Percentiles rank a stretch among this genome's conserved stretches.
phyloP scores from a whole-genome alignment of 2,113 vertebrate species.

The rat (Rattus norvegicus) region GRCr8 NC_086022.1:27315501-27316000 shows the following conservation, averaged over 20 bases:
- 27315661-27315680: neutral
- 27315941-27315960: neutral
- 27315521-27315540: neutral
- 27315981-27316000: neutral
- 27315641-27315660: neutral
- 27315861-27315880: neutral
- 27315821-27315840: neutral
- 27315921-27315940: neutral
- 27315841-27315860: neutral
- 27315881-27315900: conserved; percentile 4
- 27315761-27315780: neutral
- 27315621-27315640: neutral
- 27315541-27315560: neutral
- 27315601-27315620: neutral
- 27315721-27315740: neutral
- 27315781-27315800: neutral
- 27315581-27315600: neutral
- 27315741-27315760: neutral
- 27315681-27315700: neutral
- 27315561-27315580: neutral
- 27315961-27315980: conserved; percentile 20
- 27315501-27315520: neutral
- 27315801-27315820: neutral
- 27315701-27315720: neutral
- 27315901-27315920: neutral